Evolutionary conservation across 2,113 vertebrate species (phyloP).

Genomic region (Cariama cristata): DNA sequence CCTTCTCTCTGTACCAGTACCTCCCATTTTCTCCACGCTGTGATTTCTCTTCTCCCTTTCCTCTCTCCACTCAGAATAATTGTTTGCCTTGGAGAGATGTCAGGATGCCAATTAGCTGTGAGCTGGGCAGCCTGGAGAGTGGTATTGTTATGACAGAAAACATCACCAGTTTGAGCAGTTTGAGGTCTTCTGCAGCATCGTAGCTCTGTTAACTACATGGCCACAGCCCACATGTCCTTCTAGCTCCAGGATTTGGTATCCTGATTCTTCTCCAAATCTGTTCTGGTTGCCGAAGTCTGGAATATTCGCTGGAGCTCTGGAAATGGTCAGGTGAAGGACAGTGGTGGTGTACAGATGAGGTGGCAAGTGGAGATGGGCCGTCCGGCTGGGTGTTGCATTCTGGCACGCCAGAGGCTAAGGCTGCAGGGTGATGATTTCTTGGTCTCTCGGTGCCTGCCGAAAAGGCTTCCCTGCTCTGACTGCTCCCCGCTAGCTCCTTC

Average conservation of each 20-base stretch:
- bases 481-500: background rate
- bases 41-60: background rate
- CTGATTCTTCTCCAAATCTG: background rate
- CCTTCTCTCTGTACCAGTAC: background rate
- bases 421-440: background rate
- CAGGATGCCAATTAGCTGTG: background rate
- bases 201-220: background rate
- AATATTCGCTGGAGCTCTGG: background rate
- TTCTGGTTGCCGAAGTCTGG: background rate
- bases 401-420: background rate
- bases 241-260: background rate
- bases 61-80: background rate
- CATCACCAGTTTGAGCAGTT: background rate
- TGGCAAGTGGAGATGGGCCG: background rate
- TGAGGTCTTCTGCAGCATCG: background rate
- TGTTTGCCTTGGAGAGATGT: background rate
- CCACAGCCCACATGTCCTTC: background rate
- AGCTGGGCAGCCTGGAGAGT: background rate
- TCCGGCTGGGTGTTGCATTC: background rate
- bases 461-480: background rate
- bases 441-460: background rate
- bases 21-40: background rate
- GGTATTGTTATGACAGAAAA: background rate
- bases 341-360: background rate
- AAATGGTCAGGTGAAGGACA: background rate